phyloP scores from a whole-genome alignment of 2,797 vertebrate genomes.

The Sebastes iracundus region DNA sequence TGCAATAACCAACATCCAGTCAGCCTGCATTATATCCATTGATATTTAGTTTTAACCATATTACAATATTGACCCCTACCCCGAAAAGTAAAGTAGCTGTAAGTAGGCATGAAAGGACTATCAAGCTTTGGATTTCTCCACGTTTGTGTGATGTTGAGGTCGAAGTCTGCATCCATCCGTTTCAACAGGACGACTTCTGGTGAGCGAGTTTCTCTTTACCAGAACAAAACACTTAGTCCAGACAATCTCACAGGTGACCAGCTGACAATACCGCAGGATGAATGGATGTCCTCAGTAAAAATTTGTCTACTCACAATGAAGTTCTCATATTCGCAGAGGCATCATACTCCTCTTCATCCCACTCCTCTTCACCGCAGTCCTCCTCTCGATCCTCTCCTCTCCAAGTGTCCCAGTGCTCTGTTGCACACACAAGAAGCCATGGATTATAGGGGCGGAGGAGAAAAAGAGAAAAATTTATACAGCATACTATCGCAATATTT shows the following conservation, averaged over 20 bases:
- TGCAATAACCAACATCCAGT: conserved; percentile 39
- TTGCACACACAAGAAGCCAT: neutral
- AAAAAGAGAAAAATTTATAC: too few species aligned
- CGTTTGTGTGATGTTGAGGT: conserved; percentile 69
- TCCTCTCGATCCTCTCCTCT: conserved; percentile 67
- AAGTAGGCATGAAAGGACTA: too few species aligned
- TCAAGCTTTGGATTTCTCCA: too few species aligned
- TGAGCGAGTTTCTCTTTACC: neutral
- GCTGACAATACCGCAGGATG: neutral
- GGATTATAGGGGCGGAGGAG: too few species aligned
- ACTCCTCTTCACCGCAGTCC: conserved; percentile 10
- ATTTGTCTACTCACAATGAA: conserved; percentile 82
- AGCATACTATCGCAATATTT: too few species aligned
- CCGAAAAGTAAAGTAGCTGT: neutral
- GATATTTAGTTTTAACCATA: too few species aligned
- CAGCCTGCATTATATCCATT: neutral
- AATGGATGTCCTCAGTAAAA: neutral
- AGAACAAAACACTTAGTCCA: neutral
- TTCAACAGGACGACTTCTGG: neutral
- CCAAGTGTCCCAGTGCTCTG: conserved; percentile 91
- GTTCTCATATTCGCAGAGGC: conserved; percentile 85
- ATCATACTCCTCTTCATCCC: conserved; percentile 14
- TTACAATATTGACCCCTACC: neutral
- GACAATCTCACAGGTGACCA: neutral
- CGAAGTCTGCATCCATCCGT: conserved; percentile 93